Base-by-base conservation (phyloP, 2,113 vertebrate genomes). In the Proteles cristata region DNA sequence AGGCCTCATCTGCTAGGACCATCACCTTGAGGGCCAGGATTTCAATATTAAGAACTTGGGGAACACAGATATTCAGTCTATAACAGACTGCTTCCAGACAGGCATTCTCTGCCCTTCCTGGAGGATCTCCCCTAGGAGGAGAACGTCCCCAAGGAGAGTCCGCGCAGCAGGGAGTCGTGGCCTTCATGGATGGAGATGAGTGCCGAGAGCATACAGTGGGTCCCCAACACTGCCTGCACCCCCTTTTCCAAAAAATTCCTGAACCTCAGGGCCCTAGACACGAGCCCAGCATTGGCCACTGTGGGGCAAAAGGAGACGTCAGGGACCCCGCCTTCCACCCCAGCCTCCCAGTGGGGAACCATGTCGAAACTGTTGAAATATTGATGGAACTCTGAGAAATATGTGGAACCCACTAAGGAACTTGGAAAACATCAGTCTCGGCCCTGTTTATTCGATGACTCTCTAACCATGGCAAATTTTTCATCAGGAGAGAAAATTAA, bases 401-500 rank as follows among this genome's bases (percentile, higher is more conserved):
- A 33, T 4, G 80, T 82, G 94, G 74, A 92, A 81, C 95, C 65
- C 17, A 4, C 94, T 83, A 84, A 84, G 87, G 76, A 97, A 96
- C 94, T 39, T 84, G 94, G 96, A 96, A 96, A 87, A 84, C 88
- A 95, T 94, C 76, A 73, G 97, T 94, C 92, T 77, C 92, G 43
- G 94, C 39, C 84, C 55, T 96, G 83, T 96, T 93, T 97, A 82
- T 65, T 92, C 0, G 1, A 92, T 79, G 83, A 39, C 83, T 96
- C 61, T 83, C 87, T 97, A 95, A 96, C 89, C 87, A 90, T 84
- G 95, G 83, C 83, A 87, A 97, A 97, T 92, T 96, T 95, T 97
- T 96, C 97, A 98, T 96, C 95, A 93, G 94, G 69, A 98, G 92
- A 96, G 61, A 98, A 97, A 97, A 97, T 93, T 97, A 98, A 97